Percentiles rank a stretch among this genome's conserved stretches.
Evolutionary conservation across 2,113 vertebrate genomes (phyloP).

Genomic region (Lophochroa leadbeateri): DNA sequence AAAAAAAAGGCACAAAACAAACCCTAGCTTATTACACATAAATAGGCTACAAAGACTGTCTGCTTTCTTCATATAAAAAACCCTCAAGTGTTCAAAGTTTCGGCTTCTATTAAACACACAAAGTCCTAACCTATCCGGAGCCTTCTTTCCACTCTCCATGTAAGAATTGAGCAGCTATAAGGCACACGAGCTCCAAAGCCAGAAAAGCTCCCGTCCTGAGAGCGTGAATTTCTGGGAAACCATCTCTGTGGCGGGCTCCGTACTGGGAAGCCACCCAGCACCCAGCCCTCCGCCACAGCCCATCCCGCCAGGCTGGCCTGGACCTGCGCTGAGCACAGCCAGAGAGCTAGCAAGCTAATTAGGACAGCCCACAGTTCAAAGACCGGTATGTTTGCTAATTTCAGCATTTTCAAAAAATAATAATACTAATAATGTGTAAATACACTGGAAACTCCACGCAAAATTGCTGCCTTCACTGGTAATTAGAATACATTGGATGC

Average conservation of each 20-base stretch:
- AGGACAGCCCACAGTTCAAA: neutral
- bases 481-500: neutral
- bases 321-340: neutral
- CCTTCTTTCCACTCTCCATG: neutral
- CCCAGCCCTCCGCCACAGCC: neutral
- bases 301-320: neutral
- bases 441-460: neutral
- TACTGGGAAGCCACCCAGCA: neutral
- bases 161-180: neutral
- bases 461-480: neutral
- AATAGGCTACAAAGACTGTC: slow-evolving; percentile 57
- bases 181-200: neutral
- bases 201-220: neutral
- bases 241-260: accelerated
- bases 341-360: neutral
- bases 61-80: slow-evolving; percentile 46
- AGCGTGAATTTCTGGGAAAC: slow-evolving; percentile 2
- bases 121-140: neutral
- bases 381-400: neutral
- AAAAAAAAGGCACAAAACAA: neutral
- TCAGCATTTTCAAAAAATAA: neutral
- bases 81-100: slow-evolving; percentile 26
- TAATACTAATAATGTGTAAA: neutral
- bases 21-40: slow-evolving; percentile 41
- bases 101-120: neutral